Evolutionary conservation across 2,797 vertebrate genomes (phyloP), one percentile per base, ranked within the genome.

Genomic region (Bufotes viridis): DNA sequence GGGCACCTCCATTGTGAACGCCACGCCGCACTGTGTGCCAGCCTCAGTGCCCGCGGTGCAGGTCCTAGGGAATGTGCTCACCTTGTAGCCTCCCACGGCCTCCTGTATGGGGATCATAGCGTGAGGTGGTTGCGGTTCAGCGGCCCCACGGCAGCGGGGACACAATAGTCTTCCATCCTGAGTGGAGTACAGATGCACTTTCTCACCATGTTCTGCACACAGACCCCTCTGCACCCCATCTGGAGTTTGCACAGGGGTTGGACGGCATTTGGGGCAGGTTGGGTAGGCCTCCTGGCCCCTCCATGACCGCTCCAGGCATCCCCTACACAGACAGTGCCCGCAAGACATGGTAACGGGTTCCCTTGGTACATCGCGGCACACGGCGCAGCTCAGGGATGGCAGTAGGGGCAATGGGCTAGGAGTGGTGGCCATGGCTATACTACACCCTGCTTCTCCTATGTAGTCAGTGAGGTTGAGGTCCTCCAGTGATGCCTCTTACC

Each of bases 71-170:
- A 67, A 6, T 60, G 11, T 15, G 4, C 86, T 87, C 51, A 89
- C 87, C 87, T 89, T 89, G 78, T 89, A 89, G 49, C 87, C 87
- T 3, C 87, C 87, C 60, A 89, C 87, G 3, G 87, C 87, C 70
- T 89, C 87, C 78, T 85, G 87, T 12, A 89, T 72, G 34, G 87
- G 87, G n/a, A 89, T 61, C 2, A 89, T 70, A 1, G 78, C 75
- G 22, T 89, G 87, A 1, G 58, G 63, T 1, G 87, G 69, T 29
- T 57, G 83, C 17, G 80, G 83, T 17, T 89, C 83, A 1, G 76
- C 7, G 2, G 65, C 29, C 2, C 78, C 78, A 17, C 69, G 61
- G 78, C 87, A 89, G 42, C 83, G 78, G 1, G 69, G 0, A 60
- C 87, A 89, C 69, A 89, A 13, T 11, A 89, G 53, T 18, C 87